Conservation (phyloP, 1,140 invertebrate species). For the Dreissena rostriformis region DNA sequence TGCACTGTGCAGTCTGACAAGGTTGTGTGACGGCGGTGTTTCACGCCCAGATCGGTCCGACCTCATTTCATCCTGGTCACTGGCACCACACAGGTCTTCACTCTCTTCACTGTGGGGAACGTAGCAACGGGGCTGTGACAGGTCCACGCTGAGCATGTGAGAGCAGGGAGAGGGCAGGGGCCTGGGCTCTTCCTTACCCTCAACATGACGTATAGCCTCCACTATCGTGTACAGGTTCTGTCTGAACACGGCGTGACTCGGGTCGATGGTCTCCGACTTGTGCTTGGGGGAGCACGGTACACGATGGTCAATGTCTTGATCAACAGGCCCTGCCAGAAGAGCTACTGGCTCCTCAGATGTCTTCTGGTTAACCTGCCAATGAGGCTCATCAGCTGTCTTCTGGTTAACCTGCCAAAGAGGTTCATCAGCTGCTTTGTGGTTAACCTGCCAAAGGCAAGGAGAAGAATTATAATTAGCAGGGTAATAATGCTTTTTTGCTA, state of each 20-base stretch:
- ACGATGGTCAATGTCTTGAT: constrained; percentile 20
- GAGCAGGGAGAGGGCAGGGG: constrained; percentile 13
- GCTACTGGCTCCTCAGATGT: neutral
- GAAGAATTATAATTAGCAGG: neutral
- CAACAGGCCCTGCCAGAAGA: neutral
- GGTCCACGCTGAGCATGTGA: constrained; percentile 9
- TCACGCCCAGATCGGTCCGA: constrained; percentile 71
- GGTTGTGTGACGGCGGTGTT: constrained; percentile 62
- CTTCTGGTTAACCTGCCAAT: neutral
- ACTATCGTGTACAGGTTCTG: constrained; percentile 98
- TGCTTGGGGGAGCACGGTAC: constrained; percentile 31
- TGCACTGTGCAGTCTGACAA: constrained; percentile 51
- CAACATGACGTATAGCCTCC: constrained; percentile 97
- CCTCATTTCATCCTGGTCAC: constrained; percentile 70
- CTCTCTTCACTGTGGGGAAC: constrained; percentile 69
- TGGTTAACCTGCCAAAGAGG: neutral
- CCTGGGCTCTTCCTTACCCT: constrained; percentile 87
- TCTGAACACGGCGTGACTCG: constrained; percentile 86
- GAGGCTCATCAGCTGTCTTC: neutral
- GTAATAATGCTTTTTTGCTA: neutral
- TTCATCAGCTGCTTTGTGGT: neutral
- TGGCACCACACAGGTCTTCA: constrained; percentile 69
- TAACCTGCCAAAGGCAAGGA: neutral
- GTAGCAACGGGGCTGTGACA: constrained; percentile 20
- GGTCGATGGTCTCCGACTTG: constrained; percentile 1